Conservation (phyloP, 1,140 invertebrate species). For the Ooceraea biroi region DNA sequence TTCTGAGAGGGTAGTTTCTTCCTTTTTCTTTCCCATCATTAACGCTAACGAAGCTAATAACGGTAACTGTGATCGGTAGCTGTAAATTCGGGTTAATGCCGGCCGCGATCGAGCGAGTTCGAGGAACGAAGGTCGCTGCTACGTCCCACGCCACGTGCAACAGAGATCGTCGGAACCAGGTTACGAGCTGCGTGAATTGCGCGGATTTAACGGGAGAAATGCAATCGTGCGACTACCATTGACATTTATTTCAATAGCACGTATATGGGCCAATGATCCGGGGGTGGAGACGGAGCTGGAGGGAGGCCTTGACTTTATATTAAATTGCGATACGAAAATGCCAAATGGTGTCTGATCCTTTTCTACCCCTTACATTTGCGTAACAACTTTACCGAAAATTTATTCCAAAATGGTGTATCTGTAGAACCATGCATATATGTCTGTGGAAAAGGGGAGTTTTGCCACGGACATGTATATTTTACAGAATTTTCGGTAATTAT, state of each 20-base stretch:
- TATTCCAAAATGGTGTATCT: too few species aligned
- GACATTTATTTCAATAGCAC: slow-evolving; percentile 26
- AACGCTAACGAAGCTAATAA: slow-evolving; percentile 45
- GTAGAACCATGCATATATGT: too few species aligned
- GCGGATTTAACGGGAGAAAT: not conserved
- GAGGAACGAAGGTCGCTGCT: slow-evolving; percentile 19
- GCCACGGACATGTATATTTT: too few species aligned
- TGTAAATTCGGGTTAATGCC: slow-evolving; percentile 50
- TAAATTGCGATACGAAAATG: not conserved
- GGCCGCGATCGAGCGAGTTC: slow-evolving; percentile 5
- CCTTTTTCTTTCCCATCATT: slow-evolving; percentile 10
- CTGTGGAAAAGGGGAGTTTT: too few species aligned
- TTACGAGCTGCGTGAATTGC: not conserved
- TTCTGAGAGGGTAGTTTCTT: too few species aligned
- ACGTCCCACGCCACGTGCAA: not conserved
- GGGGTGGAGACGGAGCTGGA: not conserved
- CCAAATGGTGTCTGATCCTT: not conserved
- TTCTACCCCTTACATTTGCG: too few species aligned
- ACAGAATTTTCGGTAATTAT: too few species aligned
- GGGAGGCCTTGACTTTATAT: too few species aligned
- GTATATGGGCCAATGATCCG: not conserved
- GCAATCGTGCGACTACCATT: not conserved
- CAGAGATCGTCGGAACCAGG: slow-evolving; percentile 16
- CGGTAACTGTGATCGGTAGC: slow-evolving; percentile 62
- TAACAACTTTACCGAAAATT: too few species aligned